Evolutionary conservation across 2,888 invertebrate genomes (phyloP).

Genomic region (Endotricha flammealis): DNA sequence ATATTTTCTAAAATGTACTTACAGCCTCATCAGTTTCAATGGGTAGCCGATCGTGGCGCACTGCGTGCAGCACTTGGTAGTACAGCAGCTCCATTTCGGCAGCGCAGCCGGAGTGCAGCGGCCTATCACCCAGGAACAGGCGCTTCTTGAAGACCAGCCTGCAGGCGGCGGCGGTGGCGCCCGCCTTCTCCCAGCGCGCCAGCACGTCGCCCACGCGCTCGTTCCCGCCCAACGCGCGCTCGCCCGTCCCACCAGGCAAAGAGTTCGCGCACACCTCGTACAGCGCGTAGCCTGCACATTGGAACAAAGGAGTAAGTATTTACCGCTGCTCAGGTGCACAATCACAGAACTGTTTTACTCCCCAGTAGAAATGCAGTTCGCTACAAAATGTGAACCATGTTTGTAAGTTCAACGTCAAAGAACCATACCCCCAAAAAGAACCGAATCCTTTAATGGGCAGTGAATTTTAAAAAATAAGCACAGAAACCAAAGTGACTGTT

Average conservation of each 20-base stretch:
- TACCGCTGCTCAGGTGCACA: no score
- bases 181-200: conserved; percentile 95
- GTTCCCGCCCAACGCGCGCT: conserved; percentile 88
- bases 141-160: conserved; percentile 70
- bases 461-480: no score
- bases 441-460: no score
- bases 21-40: conserved; percentile 96
- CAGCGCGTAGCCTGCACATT: conserved; percentile 87
- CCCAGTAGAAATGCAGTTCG: no score
- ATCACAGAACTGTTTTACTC: no score
- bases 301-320: no score
- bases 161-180: conserved; percentile 83
- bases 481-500: no score
- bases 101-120: conserved; percentile 77
- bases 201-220: conserved; percentile 96
- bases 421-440: no score
- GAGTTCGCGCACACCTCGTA: conserved; percentile 94
- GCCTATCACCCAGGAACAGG: conserved; percentile 63
- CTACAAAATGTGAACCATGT: no score
- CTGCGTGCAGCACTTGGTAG: conserved; percentile 94
- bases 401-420: no score
- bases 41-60: conserved; percentile 94
- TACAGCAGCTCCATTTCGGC: conserved; percentile 96
- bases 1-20: no score
- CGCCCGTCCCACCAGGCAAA: conserved; percentile 70